These are phyloP conservation scores for Elysia crispata DNA, from an alignment of 2,888 invertebrate genomes.

Conservation along the genomic window DNA sequence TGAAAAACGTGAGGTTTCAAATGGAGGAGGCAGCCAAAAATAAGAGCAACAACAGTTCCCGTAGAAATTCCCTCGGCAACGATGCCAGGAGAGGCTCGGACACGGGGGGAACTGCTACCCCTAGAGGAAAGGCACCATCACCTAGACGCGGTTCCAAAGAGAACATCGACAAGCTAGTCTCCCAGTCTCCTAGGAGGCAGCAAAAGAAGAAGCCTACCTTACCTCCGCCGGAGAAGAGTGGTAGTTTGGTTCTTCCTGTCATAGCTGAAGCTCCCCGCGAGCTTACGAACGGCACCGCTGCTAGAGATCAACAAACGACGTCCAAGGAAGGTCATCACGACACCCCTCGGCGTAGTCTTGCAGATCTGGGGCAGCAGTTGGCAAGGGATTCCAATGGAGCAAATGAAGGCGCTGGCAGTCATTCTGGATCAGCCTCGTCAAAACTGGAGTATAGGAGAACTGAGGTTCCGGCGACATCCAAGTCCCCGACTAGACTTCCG, in stretches of 20 bases:
- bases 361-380: neutral
- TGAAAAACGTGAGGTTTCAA: too few relatives aligned
- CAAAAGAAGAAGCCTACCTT: neutral
- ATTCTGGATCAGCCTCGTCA: neutral
- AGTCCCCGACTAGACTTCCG: slow-evolving; percentile 31
- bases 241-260: neutral
- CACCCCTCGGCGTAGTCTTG: neutral
- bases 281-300: neutral
- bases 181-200: neutral
- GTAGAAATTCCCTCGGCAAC: too few relatives aligned
- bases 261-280: slow-evolving; percentile 2
- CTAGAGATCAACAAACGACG: too few relatives aligned
- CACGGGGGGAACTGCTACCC: neutral
- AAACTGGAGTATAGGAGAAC: slow-evolving; percentile 15
- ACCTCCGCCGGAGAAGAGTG: neutral
- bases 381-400: neutral
- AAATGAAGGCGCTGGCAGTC: neutral
- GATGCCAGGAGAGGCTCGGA: neutral
- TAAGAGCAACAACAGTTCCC: too few relatives aligned
- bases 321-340: neutral
- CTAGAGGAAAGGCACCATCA: neutral
- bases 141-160: neutral
- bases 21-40: too few relatives aligned
- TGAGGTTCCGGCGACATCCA: slow-evolving; percentile 6
- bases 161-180: neutral